Base-by-base conservation (phyloP, 2,888 invertebrate genomes). In the Leptinotarsa rubiginosa region DNA sequence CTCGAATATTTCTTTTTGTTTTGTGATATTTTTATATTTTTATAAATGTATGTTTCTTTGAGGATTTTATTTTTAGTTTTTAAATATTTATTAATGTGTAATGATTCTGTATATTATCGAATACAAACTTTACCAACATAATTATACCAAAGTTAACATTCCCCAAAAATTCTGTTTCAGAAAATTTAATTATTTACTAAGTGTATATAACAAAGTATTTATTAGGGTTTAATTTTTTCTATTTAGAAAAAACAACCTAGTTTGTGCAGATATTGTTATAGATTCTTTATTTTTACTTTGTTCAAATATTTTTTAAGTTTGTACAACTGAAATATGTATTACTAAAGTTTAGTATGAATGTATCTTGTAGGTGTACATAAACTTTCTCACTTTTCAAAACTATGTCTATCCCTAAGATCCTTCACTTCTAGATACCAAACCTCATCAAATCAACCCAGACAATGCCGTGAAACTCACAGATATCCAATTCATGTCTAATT, bases 91-190 rank as follows among this genome's bases (percentile, higher is more conserved):
- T 79, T 79, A 69, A 77, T 79, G 77, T 75, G 73, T 75, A 75
- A 72, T 72, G 74, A 75, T 77, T 77, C 59, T 78, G 75, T 77
- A 77, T 78, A 77, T 76, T 80, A 75, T 79, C 78, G 73, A 76
- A 72, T 78, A 78, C 75, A 79, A 79, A 79, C 75, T 86, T 86
- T 87, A 87, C 86, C 87, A 87, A 86, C 86, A 86, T 87, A 87
- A 86, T 87, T 87, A 92, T 92, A 91, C 92, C 92, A 92, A 92
- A 92, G 92, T 92, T 91, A 92, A 92, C 92, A 92, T 92, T 92
- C 92, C 92, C 91, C 90, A 91, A 87, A 88, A 86, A 87, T 85
- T 84, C 84, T 83, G 85, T 85, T 86, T 84, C 85, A 84, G 84
- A 84, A 85, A 85, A 82, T 81, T 83, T 84, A 84, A 83, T 84